Percentiles rank a stretch among this genome's conserved stretches.
Conservation (phyloP, 2,797 vertebrate species). For the Microcaecilia unicolor region DNA sequence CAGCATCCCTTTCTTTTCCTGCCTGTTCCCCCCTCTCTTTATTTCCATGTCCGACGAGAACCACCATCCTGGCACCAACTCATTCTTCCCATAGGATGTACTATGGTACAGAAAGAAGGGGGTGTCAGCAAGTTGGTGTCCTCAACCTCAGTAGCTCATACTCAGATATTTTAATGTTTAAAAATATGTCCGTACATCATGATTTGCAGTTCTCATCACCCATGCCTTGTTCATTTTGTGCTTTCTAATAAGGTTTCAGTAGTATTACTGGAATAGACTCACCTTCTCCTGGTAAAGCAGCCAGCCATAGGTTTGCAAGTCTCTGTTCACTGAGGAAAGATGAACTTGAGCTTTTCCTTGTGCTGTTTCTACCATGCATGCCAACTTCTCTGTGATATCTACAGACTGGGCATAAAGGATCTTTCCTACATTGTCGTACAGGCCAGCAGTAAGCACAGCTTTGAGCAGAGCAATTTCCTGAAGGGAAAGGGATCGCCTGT, state of each 20-base stretch:
- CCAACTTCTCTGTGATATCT: conserved; percentile 76
- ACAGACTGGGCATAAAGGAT: conserved; percentile 73
- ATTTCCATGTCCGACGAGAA: too few species aligned
- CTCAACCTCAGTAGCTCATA: too few species aligned
- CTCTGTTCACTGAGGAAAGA: conserved; percentile 88
- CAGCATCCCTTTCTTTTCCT: too few species aligned
- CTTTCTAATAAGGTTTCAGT: not conserved
- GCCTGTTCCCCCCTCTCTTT: too few species aligned
- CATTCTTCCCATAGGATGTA: too few species aligned
- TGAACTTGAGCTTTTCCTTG: conserved; percentile 91
- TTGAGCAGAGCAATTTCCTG: conserved; percentile 75
- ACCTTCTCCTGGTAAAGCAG: conserved; percentile 94
- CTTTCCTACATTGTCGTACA: conserved; percentile 87
- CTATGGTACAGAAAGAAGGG: too few species aligned
- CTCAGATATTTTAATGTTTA: too few species aligned
- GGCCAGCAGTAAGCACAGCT: conserved; percentile 80
- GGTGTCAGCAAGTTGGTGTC: too few species aligned
- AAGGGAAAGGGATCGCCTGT: conserved; percentile 37
- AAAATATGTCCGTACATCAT: not conserved
- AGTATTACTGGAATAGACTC: not conserved
- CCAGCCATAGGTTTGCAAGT: conserved; percentile 85
- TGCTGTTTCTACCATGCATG: conserved; percentile 81
- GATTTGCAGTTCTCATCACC: not conserved
- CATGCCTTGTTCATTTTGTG: not conserved
- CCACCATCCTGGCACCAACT: too few species aligned